Conservation (phyloP, 2,113 vertebrate genomes). For the Oncorhynchus gorbuscha region DNA sequence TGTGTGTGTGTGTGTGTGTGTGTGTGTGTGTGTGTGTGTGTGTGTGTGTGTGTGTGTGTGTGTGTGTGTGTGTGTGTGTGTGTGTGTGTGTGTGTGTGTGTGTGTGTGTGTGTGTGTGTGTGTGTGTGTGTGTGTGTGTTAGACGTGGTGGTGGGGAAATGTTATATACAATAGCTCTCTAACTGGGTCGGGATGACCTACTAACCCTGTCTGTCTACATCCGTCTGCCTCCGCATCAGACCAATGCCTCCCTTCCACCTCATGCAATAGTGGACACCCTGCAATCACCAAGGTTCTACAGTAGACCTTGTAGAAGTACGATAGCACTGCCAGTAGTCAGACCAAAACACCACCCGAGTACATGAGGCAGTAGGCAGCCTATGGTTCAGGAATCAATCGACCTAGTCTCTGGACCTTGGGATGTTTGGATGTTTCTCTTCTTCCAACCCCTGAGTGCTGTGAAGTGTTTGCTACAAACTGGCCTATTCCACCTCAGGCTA, state of each 20-base stretch:
- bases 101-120: background rate
- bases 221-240: background rate
- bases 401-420: slow-evolving; percentile 13
- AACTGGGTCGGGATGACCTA: slow-evolving; percentile 44
- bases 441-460: background rate
- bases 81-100: background rate
- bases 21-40: too few relatives aligned
- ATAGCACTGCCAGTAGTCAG: too few relatives aligned
- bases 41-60: background rate
- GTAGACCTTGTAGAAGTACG: too few relatives aligned
- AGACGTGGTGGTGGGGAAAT: slow-evolving; percentile 11
- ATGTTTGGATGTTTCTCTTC: background rate
- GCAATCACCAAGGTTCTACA: too few relatives aligned
- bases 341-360: background rate
- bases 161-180: slow-evolving; percentile 41
- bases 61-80: background rate
- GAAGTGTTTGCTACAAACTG: background rate
- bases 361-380: background rate
- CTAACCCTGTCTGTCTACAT: slow-evolving; percentile 46
- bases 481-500: background rate
- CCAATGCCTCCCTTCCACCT: background rate
- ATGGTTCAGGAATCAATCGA: slow-evolving; percentile 41
- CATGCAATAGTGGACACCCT: too few relatives aligned
- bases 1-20: too few relatives aligned
- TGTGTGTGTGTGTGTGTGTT: background rate